Conservation (phyloP, 2,113 vertebrate genomes). For the Saimiri boliviensis region DNA sequence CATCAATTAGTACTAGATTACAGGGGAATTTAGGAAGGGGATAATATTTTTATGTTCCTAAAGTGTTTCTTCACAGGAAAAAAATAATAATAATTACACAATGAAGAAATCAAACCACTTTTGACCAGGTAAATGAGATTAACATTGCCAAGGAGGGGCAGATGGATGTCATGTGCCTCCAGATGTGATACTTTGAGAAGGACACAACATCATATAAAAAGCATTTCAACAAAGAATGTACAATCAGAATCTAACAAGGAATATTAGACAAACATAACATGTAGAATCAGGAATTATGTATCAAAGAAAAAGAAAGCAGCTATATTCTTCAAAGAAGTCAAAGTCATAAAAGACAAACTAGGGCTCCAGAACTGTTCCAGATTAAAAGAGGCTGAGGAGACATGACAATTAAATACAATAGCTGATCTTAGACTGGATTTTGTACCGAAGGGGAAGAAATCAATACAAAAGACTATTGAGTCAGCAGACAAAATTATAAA, state of each 20-base stretch:
- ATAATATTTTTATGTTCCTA: neutral
- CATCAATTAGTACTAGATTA: neutral
- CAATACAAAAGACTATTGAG: neutral
- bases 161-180: neutral
- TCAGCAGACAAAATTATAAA: neutral
- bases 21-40: conserved; percentile 3
- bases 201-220: neutral
- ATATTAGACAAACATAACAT: neutral
- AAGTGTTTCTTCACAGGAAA: neutral
- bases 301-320: neutral
- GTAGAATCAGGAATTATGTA: neutral
- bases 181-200: neutral
- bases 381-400: neutral
- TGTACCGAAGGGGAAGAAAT: neutral
- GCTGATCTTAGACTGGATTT: neutral
- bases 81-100: neutral
- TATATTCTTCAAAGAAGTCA: conserved; percentile 27
- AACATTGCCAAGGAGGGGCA: neutral
- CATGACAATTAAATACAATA: neutral
- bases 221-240: neutral
- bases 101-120: neutral
- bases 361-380: neutral
- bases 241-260: neutral
- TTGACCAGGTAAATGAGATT: neutral
- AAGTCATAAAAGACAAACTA: conserved; percentile 16